Conservation (phyloP, 2,113 vertebrate species). For the Cyprinodon tularosa region DNA sequence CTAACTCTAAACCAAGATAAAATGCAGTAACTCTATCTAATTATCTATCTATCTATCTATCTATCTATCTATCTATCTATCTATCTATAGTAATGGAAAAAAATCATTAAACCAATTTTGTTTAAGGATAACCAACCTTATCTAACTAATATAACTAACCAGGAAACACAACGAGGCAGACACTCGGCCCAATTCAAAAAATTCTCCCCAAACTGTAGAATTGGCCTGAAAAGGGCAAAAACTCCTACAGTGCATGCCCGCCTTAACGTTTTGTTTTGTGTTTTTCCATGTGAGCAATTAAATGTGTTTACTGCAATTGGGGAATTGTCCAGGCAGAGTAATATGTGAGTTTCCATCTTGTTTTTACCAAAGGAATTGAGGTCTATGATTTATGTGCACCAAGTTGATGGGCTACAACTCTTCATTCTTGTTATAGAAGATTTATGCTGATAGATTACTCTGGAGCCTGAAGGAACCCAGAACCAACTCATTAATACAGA, state of each 20-base stretch:
- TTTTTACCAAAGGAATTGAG: conserved; percentile 31
- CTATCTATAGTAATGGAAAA: background rate
- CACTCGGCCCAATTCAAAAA: no score
- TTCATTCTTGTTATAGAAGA: conserved; percentile 64
- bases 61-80: no score
- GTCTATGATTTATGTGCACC: conserved; percentile 59
- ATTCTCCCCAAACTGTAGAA: no score
- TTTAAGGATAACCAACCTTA: background rate
- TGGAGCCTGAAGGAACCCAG: conserved; percentile 35
- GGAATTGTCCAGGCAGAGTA: conserved; percentile 29
- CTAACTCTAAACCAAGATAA: no score
- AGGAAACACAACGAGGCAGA: no score
- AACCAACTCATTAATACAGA: conserved; percentile 60
- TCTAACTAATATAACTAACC: no score
- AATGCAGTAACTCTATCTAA: no score
- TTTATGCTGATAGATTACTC: conserved; percentile 62
- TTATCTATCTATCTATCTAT: no score
- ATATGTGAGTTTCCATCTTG: conserved; percentile 57
- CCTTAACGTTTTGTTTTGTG: no score
- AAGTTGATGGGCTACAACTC: conserved; percentile 56
- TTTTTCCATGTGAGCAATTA: conserved; percentile 6
- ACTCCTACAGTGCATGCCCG: no score
- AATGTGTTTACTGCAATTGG: conserved; percentile 1
- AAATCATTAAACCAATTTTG: background rate
- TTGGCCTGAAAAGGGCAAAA: no score